phyloP scores from a whole-genome alignment of 2,797 vertebrate species.

The Dendrocincla tyrannina region DNA sequence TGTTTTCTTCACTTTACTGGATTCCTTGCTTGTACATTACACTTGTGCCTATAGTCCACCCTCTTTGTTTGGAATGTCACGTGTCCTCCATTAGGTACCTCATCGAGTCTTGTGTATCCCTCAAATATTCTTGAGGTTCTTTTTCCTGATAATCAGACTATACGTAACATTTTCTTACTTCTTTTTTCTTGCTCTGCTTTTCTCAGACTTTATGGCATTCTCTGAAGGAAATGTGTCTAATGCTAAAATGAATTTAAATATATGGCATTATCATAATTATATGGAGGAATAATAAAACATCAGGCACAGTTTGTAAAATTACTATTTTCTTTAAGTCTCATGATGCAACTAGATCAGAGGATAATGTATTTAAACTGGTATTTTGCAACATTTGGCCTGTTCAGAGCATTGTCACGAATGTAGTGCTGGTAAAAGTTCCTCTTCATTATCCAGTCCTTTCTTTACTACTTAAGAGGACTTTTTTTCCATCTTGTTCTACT shows the following conservation, averaged over 20 bases:
- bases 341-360: not conserved
- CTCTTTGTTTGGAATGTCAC: not conserved
- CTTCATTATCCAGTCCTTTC: not conserved
- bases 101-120: not conserved
- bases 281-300: not conserved
- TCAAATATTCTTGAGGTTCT: not conserved
- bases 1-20: not conserved
- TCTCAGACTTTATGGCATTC: not conserved
- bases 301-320: not conserved
- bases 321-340: not conserved
- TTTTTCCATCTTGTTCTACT: not conserved
- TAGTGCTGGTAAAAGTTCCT: not conserved
- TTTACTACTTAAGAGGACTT: not conserved
- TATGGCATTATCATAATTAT: not conserved
- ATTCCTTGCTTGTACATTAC: not conserved
- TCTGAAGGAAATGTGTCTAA: not conserved
- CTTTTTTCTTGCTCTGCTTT: not conserved
- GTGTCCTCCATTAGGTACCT: not conserved
- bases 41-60: accelerated
- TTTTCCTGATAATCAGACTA: not conserved
- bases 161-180: not conserved
- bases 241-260: not conserved
- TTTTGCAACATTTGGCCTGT: not conserved
- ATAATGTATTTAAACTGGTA: not conserved
- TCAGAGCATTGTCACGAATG: not conserved